Evolutionary conservation across 2,797 vertebrate genomes (phyloP), one percentile per base, ranked within the genome.

Genomic region (Percopsis omiscomaycus): DNA sequence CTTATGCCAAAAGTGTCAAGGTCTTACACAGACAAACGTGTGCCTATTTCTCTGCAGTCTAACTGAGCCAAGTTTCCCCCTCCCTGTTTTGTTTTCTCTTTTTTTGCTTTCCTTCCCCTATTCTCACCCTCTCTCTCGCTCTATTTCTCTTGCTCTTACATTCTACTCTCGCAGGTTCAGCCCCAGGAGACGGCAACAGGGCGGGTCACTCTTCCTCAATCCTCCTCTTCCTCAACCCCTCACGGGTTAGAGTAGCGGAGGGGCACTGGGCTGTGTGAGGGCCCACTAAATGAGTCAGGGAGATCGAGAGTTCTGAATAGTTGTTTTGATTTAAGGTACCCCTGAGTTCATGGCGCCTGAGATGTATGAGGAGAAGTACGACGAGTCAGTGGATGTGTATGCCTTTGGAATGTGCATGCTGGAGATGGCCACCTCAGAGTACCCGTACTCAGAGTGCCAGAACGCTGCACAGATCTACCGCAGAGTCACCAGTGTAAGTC

Each of bases 321-420:
- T 97, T 98, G 94, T 98, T 96, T 96, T 96, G 95, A 98, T 98
- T 98, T 96, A 96, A 99, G 97, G 97, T 96, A 99, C 97, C 92
- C 97, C 97, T 94, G 97, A 99, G 92, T 99, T 99, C 95, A 99
- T 99, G 97, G 97, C 97, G 86, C 97, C 97, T 87, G 97, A 98
- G 95, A 99, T 99, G 97, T 99, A 99, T 95, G 97, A 98, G 88
- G 97, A 99, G 94, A 98, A 99, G 93, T 99, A 99, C 88, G 97
- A 98, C 94, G 97, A 99, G 89, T 98, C 96, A 86, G 97, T 98
- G 94, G 97, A 99, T 91, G 97, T 99, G 65, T 99, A 99, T 95
- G 96, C 97, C 94, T 98, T 99, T 96, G 97, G 97, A 90, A 99
- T 99, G 97, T 99, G 97, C 94, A 99, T 99, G 97, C 94, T 98